Percentiles rank a stretch among this genome's conserved stretches.
These are phyloP conservation scores for Xiphophorus couchianus DNA, from an alignment of 2,113 vertebrate genomes.

Conservation along the genomic window DNA sequence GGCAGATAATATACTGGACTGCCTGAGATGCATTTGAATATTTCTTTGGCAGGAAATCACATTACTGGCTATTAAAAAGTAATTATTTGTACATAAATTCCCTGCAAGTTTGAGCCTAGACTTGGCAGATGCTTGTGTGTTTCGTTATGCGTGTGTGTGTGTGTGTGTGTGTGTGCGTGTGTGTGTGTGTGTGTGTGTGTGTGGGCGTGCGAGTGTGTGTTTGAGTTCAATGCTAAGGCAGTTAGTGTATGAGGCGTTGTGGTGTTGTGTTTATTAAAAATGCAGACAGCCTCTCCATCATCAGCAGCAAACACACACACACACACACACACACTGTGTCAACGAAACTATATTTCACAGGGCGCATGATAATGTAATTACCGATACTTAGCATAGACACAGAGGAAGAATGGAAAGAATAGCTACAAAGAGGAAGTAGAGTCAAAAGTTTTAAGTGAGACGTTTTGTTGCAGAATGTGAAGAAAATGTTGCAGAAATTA, in stretches of 20 bases:
- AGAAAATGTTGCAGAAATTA: background rate
- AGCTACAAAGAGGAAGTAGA: conserved; percentile 17
- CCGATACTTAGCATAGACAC: conserved; percentile 69
- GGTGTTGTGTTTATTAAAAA: conserved; percentile 85
- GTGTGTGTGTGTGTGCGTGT: conserved; percentile 23
- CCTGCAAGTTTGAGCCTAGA: conserved; percentile 74
- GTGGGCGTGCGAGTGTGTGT: background rate
- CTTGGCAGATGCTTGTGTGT: conserved; percentile 72
- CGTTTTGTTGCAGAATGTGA: background rate
- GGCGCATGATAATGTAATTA: conserved; percentile 81
- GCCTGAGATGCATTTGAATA: conserved; percentile 86
- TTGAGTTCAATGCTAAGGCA: conserved; percentile 81
- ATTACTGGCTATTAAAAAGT: conserved; percentile 88
- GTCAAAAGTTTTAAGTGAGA: conserved; percentile 17
- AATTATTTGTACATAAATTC: conserved; percentile 89
- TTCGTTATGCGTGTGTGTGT: conserved; percentile 5
- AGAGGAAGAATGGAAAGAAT: conserved; percentile 23
- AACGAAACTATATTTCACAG: conserved; percentile 78
- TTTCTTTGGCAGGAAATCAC: conserved; percentile 87
- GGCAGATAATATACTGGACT: conserved; percentile 87
- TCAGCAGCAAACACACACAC: conserved; percentile 54
- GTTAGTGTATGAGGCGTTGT: conserved; percentile 76
- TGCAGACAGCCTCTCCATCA: conserved; percentile 80
- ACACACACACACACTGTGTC: conserved; percentile 63
- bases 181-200: conserved; percentile 12